A percentile compares a stretch with the other conserved stretches of the same genome.
Conservation (phyloP, 2,113 vertebrate genomes). For the Butorides virescens region DNA sequence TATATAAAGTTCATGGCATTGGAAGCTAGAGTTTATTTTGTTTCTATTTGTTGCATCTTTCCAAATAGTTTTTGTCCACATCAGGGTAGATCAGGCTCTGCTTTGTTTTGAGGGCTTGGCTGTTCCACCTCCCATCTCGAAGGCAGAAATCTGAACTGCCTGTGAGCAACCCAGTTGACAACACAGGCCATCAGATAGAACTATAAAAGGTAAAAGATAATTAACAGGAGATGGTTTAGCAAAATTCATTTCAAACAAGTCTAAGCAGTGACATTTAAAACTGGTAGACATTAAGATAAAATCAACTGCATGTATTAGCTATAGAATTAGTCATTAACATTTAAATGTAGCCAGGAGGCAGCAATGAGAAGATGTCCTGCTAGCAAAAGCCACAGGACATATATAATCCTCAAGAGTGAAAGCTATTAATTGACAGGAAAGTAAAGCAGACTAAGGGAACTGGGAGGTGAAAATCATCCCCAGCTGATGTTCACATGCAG, state of each 20-base stretch:
- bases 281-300: constrained; percentile 41
- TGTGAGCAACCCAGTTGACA: background rate
- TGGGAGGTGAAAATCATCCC: background rate
- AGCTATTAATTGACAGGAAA: background rate
- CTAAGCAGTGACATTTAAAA: constrained; percentile 56
- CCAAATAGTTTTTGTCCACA: background rate
- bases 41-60: background rate
- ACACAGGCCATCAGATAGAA: background rate
- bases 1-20: background rate
- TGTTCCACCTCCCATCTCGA: background rate
- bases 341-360: constrained; percentile 46
- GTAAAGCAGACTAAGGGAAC: background rate
- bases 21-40: background rate
- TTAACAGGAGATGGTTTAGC: constrained; percentile 11
- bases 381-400: background rate
- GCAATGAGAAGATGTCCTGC: constrained; percentile 17
- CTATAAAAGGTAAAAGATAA: constrained; percentile 30
- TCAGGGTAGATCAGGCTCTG: background rate
- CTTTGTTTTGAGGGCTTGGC: background rate
- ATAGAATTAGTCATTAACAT: constrained; percentile 59
- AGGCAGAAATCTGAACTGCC: background rate
- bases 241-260: constrained; percentile 42
- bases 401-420: background rate
- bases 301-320: constrained; percentile 38
- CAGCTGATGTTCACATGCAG: background rate